Conservation (phyloP, 1,140 invertebrate species). For the Uloborus diversus region DNA sequence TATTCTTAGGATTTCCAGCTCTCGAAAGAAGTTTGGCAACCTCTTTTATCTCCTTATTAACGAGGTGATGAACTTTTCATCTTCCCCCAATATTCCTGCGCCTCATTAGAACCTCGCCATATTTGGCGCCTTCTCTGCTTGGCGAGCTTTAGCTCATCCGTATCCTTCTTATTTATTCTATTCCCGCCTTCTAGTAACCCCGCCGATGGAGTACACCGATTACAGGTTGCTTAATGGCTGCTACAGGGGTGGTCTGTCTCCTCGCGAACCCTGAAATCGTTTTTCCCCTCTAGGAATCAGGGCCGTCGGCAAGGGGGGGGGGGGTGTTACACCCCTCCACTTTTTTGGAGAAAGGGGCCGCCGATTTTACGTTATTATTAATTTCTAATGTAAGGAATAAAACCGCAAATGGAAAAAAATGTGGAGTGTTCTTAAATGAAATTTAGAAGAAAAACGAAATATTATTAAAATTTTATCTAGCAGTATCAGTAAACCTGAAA, state of each 20-base stretch:
- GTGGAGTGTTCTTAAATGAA: no score
- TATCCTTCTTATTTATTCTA: no score
- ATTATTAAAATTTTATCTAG: no score
- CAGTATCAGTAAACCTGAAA: no score
- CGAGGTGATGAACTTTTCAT: constrained; percentile 48
- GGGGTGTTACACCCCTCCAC: no score
- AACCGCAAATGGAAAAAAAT: no score
- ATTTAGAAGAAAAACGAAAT: no score
- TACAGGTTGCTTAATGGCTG: constrained; percentile 4
- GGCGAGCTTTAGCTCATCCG: neutral
- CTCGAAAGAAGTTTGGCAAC: constrained; percentile 26
- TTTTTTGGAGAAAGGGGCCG: no score
- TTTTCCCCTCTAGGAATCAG: constrained; percentile 3
- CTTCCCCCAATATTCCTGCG: neutral
- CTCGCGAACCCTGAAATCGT: neutral
- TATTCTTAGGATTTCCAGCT: constrained; percentile 16
- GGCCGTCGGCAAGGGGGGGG: no score
- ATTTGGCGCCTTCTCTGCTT: neutral
- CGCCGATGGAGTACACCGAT: neutral
- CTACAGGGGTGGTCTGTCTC: neutral
- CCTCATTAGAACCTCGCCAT: constrained; percentile 27
- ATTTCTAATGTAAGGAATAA: no score
- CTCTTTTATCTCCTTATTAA: constrained; percentile 46
- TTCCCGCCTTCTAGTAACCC: neutral
- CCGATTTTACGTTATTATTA: no score